phyloP scores from a whole-genome alignment of 2,113 vertebrate genomes.

The Sinosuthora webbiana region DNA sequence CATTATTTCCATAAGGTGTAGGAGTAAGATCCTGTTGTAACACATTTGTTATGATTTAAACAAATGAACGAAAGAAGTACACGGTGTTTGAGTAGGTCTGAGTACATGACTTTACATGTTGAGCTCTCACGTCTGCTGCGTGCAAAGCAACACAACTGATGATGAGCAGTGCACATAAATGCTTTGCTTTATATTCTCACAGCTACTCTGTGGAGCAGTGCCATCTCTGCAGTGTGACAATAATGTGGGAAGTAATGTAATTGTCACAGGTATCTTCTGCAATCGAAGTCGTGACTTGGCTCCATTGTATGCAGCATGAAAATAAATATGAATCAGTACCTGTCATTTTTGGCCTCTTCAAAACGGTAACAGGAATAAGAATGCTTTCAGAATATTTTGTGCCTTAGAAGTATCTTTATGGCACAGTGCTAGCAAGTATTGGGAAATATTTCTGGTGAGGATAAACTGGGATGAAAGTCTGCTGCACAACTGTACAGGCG shows the following conservation, averaged over 20 bases:
- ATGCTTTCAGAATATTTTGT: not conserved
- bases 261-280: not conserved
- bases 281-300: constrained; percentile 12
- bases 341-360: not conserved
- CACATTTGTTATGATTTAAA: constrained; percentile 40
- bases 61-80: not conserved
- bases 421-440: not conserved
- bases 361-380: not conserved
- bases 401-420: not conserved
- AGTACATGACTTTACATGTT: constrained; percentile 36
- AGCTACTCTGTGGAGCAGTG: not conserved
- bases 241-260: constrained; percentile 6
- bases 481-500: not conserved
- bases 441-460: not conserved
- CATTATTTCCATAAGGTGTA: constrained; percentile 28
- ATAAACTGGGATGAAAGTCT: not conserved
- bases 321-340: not conserved
- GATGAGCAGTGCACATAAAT: not conserved
- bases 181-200: not conserved
- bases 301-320: not conserved
- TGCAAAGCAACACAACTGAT: not conserved
- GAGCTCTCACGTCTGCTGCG: not conserved
- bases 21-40: constrained; percentile 47
- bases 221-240: not conserved
- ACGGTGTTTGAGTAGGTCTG: not conserved